These are phyloP conservation scores for Cuniculus paca DNA, from an alignment of 2,797 vertebrate genomes.

Conservation along the genomic window DNA sequence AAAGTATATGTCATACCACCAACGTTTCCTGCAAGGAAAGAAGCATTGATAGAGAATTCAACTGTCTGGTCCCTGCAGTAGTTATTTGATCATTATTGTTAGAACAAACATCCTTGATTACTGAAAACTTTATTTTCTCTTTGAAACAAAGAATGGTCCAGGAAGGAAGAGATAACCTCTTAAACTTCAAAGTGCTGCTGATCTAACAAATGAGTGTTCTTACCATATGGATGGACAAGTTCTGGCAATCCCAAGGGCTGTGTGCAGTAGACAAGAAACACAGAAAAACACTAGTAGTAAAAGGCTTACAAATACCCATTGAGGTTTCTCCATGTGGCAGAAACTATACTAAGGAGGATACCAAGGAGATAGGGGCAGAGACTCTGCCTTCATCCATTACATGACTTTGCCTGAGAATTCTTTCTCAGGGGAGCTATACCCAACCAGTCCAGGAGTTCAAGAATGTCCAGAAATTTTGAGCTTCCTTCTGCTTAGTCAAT, in stretches of 20 bases:
- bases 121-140: background rate
- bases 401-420: background rate
- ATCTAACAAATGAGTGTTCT: background rate
- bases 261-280: background rate
- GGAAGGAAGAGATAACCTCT: background rate
- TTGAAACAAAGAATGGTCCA: background rate
- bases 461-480: background rate
- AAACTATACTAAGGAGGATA: background rate
- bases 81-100: background rate
- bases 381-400: background rate
- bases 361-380: background rate
- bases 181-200: background rate
- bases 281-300: background rate
- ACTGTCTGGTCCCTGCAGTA: background rate
- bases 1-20: background rate
- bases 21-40: background rate
- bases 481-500: background rate
- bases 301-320: background rate
- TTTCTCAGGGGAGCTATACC: background rate
- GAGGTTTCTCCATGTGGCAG: background rate
- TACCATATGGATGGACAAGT: background rate
- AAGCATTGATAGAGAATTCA: background rate
- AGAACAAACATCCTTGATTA: constrained; percentile 4
- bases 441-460: background rate
- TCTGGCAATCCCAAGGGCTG: background rate